Base-by-base conservation (phyloP, 2,113 vertebrate genomes). In the Balaeniceps rex region DNA sequence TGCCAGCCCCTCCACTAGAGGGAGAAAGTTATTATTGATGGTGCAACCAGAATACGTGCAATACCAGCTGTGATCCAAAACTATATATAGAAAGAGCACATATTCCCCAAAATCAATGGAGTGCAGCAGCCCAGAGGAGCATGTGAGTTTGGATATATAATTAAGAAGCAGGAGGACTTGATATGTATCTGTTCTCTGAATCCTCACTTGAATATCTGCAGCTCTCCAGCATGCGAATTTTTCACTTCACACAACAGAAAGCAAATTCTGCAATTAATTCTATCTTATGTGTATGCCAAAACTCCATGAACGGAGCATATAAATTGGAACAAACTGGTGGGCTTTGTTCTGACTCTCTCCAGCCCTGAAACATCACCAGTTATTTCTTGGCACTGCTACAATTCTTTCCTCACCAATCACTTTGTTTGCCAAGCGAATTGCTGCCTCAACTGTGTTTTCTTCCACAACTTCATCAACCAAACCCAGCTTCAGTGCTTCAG, bases 401-500 rank as follows among this genome's bases (percentile, higher is more conserved):
- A 25, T 51, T 81, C 57, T 47, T 44, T 92, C 80, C 98, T 98
- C 96, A 99, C 99, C 99, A 97, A 97, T 94, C 96, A 99, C 95
- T 95, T 90, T 98, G 94, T 97, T 97, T 71, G 98, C 98, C 78
- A 99, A 98, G 93, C 75, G 97, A 89, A 99, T 96, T 58, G 99
- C 99, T 90, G 96, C 97, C 70, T 99, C 98, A 63, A 98, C 64
- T 11, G 97, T 94, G 90, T 98, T 98, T 64, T 97, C 96, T 79
- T 99, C 98, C 29, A 98, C 98, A 54, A 99, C 92, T 96, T 98
- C 96, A 97, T 99, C 99, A 75, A 99, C 96, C 52, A 99, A 97
- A 65, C 99, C 99, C 64, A 99, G 98, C 83, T 98, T 98, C 91
- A 99, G 97, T 7, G 99, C 99, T 97, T 99, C 99, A 16, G 96